Conservation (phyloP, 2,113 vertebrate species). For the Pionites leucogaster region DNA sequence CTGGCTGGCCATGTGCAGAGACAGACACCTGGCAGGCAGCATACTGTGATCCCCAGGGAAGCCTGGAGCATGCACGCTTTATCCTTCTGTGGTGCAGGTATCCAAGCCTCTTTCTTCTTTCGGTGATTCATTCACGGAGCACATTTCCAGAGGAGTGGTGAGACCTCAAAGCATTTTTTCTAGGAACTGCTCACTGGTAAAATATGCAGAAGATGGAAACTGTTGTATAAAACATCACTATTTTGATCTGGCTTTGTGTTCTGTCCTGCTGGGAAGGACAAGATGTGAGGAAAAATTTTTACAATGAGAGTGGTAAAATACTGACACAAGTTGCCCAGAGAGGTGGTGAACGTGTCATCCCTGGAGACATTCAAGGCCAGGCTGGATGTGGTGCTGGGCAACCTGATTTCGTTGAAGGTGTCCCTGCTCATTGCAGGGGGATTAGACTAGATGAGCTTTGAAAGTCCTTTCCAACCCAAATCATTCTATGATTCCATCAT, state of each 20-base stretch:
- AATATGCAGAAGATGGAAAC: background rate
- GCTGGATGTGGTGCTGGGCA: background rate
- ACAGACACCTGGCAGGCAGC: background rate
- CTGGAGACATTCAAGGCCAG: background rate
- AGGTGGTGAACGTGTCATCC: background rate
- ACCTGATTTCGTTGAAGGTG: background rate
- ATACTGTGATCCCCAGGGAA: background rate
- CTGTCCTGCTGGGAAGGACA: background rate
- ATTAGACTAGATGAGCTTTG: background rate
- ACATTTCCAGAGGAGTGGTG: background rate
- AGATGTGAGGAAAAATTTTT: background rate
- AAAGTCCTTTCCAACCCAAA: background rate
- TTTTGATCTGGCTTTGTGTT: background rate
- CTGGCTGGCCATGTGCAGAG: background rate
- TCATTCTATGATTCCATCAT: background rate
- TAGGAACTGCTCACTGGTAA: background rate
- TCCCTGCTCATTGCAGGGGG: background rate
- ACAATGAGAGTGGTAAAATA: background rate
- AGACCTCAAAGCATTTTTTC: background rate
- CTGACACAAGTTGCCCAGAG: background rate
- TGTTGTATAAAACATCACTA: background rate
- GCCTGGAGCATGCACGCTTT: accelerated
- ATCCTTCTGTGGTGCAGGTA: background rate
- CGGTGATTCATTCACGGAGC: background rate
- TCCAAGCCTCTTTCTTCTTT: background rate